Conservation (phyloP, 1,140 invertebrate genomes). For the Thalassaphorura encarpata region DNA sequence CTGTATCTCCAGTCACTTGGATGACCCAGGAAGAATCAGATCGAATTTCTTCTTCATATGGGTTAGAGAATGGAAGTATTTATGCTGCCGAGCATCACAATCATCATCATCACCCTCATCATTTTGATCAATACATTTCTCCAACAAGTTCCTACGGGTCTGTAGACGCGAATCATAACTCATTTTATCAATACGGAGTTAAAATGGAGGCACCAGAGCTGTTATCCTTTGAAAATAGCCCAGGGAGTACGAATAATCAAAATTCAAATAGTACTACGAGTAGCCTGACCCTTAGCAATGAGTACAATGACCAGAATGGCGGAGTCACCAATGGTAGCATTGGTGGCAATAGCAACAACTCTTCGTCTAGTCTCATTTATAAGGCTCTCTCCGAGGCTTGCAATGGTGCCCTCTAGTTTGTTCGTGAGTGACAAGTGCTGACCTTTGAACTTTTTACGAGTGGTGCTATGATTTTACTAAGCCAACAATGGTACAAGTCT, state of each 20-base stretch:
- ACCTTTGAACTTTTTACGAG: too few species aligned
- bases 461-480: too few species aligned
- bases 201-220: slow-evolving; percentile 23
- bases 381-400: slow-evolving; percentile 27
- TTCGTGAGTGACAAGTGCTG: too few species aligned
- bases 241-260: slow-evolving; percentile 6
- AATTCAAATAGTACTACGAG: too few species aligned
- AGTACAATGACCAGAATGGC: background rate
- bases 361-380: slow-evolving; percentile 31
- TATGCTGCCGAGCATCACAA: background rate
- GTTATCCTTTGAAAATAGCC: slow-evolving; percentile 14
- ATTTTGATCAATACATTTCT: slow-evolving; percentile 15
- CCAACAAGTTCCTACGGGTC: too few species aligned
- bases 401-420: slow-evolving; percentile 8
- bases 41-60: background rate
- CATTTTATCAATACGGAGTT: slow-evolving; percentile 15
- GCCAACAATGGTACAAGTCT: too few species aligned
- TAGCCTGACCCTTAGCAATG: background rate
- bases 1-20: background rate
- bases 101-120: background rate
- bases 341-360: slow-evolving; percentile 9
- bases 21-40: background rate
- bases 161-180: slow-evolving; percentile 32
- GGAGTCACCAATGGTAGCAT: slow-evolving; percentile 1
- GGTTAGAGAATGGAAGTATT: background rate